Evolutionary conservation across 2,888 invertebrate species (phyloP).

Genomic region (Meandrusa payeni): DNA sequence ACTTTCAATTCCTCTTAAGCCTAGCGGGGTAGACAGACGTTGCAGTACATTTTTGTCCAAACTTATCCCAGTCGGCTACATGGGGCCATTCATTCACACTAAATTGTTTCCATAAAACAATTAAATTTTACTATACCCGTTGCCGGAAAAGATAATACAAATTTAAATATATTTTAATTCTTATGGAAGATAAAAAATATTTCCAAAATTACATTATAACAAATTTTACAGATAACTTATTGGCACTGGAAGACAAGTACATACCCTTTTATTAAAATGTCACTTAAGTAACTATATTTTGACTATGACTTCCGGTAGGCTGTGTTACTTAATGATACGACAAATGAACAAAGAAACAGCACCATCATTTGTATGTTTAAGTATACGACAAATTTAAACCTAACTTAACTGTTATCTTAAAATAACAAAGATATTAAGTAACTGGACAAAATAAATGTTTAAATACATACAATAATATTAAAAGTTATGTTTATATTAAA

Average conservation of each 20-base stretch:
- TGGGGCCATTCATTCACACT: too few relatives aligned
- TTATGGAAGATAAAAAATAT: too few relatives aligned
- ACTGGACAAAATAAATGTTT: conserved; percentile 22
- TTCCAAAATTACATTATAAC: conserved; percentile 1
- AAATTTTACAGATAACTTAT: conserved; percentile 4
- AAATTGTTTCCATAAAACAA: too few relatives aligned
- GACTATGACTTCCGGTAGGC: conserved; percentile 19
- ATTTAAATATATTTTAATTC: too few relatives aligned
- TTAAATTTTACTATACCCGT: too few relatives aligned
- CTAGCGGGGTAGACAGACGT: too few relatives aligned
- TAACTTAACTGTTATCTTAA: conserved; percentile 12
- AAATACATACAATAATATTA: neutral
- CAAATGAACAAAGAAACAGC: conserved; percentile 25
- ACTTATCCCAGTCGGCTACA: too few relatives aligned
- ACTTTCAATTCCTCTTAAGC: too few relatives aligned
- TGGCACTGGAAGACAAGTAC: conserved; percentile 19
- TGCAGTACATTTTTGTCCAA: too few relatives aligned
- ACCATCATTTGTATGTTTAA: conserved; percentile 29
- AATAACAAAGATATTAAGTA: conserved; percentile 22
- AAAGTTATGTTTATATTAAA: conserved; percentile 19
- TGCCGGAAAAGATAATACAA: too few relatives aligned
- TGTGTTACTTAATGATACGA: conserved; percentile 10
- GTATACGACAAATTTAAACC: conserved; percentile 20
- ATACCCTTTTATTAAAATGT: conserved; percentile 8
- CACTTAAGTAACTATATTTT: conserved; percentile 12